phyloP scores from a whole-genome alignment of 2,888 invertebrate genomes.

The Trichogramma evanescens region DNA sequence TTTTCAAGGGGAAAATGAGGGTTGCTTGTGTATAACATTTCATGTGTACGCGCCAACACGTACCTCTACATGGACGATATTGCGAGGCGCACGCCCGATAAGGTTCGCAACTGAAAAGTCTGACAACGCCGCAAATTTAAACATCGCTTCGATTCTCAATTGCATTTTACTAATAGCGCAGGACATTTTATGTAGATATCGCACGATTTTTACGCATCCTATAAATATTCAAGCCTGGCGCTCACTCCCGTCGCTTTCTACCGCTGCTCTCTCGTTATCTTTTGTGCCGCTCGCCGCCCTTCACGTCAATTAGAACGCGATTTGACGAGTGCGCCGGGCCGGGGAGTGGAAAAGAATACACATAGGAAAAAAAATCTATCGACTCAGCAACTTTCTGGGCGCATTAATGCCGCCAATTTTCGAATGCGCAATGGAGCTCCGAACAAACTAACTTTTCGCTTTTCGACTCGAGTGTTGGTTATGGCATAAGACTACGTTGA shows the following conservation, averaged over 20 bases:
- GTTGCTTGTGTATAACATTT: no score
- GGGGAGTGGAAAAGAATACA: background rate
- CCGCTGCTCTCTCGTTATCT: constrained; percentile 18
- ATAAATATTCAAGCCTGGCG: constrained; percentile 11
- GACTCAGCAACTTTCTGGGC: constrained; percentile 7
- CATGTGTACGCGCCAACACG: no score
- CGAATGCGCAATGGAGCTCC: background rate
- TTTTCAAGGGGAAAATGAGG: constrained; percentile 12
- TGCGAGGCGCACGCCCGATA: no score
- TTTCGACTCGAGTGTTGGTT: no score
- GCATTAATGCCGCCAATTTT: constrained; percentile 15
- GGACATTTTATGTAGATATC: no score
- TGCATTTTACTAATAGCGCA: no score
- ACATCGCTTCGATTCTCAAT: no score
- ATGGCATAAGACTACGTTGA: no score
- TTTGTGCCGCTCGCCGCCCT: background rate
- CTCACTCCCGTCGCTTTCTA: constrained; percentile 20
- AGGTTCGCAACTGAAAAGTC: no score
- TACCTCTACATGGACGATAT: no score
- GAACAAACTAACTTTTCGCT: background rate
- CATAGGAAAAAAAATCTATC: constrained; percentile 2
- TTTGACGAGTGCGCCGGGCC: background rate
- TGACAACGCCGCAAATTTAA: no score
- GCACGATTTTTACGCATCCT: background rate
- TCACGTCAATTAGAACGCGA: constrained; percentile 21